phyloP scores from a whole-genome alignment of 1,140 invertebrate genomes.

The Limonius californicus region DNA sequence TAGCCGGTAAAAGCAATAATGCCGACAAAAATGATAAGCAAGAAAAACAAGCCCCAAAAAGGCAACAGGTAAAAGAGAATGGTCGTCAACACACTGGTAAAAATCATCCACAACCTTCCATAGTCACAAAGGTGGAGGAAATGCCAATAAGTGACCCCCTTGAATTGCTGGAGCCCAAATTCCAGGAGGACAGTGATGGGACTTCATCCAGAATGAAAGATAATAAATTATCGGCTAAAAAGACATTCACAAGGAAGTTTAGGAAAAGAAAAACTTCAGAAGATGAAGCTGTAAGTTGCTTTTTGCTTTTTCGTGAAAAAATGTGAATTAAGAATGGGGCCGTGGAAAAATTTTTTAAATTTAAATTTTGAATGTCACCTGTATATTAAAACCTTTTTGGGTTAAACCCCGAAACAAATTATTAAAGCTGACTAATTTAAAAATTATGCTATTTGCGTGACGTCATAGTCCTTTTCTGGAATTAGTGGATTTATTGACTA shows the following conservation, averaged over 20 bases:
- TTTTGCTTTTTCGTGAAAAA: too few species aligned
- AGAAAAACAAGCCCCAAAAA: not conserved
- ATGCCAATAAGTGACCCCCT: not conserved
- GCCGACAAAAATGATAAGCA: conserved; percentile 3
- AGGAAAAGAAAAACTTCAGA: conserved; percentile 18
- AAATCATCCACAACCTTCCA: not conserved
- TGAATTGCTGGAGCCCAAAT: conserved; percentile 1
- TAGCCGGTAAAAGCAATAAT: conserved; percentile 27
- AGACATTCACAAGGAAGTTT: conserved; percentile 3
- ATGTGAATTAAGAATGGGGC: too few species aligned
- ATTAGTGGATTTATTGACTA: too few species aligned
- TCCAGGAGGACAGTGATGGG: not conserved
- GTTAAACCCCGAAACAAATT: too few species aligned
- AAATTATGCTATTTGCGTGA: too few species aligned
- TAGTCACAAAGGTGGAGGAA: conserved; percentile 3
- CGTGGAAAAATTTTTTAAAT: not conserved
- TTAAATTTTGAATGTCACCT: too few species aligned
- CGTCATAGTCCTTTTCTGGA: too few species aligned
- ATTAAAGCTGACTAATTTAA: too few species aligned
- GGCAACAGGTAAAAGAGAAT: not conserved
- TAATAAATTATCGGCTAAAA: not conserved
- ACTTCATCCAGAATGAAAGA: not conserved
- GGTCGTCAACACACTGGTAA: too few species aligned
- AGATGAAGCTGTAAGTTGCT: conserved; percentile 8
- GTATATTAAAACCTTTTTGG: too few species aligned